Evolutionary conservation across 2,888 invertebrate species (phyloP), one percentile per base, ranked within the genome.

Genomic region (Leptinotarsa tumamoca): DNA sequence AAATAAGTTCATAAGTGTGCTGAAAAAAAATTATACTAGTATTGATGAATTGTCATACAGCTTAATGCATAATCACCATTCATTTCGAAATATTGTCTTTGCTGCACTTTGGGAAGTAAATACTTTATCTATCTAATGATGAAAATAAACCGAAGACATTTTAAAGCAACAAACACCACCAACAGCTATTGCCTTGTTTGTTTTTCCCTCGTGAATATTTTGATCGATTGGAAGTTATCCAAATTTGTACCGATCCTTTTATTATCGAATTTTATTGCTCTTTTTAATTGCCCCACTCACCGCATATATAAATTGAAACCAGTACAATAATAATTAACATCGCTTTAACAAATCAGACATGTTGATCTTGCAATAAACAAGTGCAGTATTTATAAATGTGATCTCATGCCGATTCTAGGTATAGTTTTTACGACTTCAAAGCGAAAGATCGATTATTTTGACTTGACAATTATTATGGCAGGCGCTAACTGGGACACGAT

Each of bases 331-430:
- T 17, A 58, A 58, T 58, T 14, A 58, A 58, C 23, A 58, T 21
- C 58, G 21, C 58, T 58, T 21, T 33, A 27, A 27, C 63, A 63
- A 33, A 63, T 63, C 63, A 54, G 63, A 58, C 58, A 58, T 21
- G 21, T 58, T 23, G 21, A 14, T 15, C 71, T 49, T 56, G 67
- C 70, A 61, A 75, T 50, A 68, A 75, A 75, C 71, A 75, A 75
- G 74, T 71, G 43, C 61, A 50, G 23, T 72, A 68, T 54, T 68
- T 63, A 75, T 75, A 75, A 63, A 63, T 56, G 18, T 75, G 74
- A 75, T 68, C 71, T 75, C 71, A 75, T 71, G 61, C n/a, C 23
- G 2, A 23, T 58, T 58, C 58, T 58, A 58, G 58, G 63, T 63
- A 63, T 10, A 63, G n/a, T 63, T 63, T 63, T 63, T 63, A 63